Base-by-base conservation (phyloP, 2,888 invertebrate species). In the Merodon equestris region DNA sequence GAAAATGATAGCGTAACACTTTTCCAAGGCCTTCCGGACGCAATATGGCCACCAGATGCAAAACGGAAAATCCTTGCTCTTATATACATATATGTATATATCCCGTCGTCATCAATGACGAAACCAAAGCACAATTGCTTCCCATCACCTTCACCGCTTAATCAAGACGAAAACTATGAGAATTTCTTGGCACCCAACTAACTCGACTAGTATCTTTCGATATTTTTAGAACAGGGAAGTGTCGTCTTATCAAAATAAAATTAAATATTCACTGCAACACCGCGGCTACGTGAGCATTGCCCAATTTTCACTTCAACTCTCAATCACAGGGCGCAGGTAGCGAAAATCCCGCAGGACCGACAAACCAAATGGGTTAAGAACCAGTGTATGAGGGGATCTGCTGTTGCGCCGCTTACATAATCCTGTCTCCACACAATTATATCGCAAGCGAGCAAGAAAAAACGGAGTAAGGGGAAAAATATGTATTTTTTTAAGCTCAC, bases 401-500 rank as follows among this genome's bases (percentile, higher is more conserved):
- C 64, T 76, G 75, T 71, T 71, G 75, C 64, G 64, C 44, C 63
- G 58, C 71, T 76, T 76, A 76, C 76, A 76, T 76, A 76, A 76
- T 64, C 63, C 19, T 47, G 10, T 27, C 58, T 14, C n/a, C n/a
- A 36, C 27, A 27, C 27, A 27, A 27, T 7, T 2, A 4, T 27
- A 27, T 40, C n/a, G 40, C 3, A 40, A 40, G 10, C 40, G 2
- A 40, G 3, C 9, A 9, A 5, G 27, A 12, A 56, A 57, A 48
- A 38, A 18, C 18, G n/a, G 38, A 14, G 3, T 1, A 14, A 42
- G n/a, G 9, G 51, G 12, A 42, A 57, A 47, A 18, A 19, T 38
- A 40, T 9, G 18, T 48, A 27, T 38, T n/a, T 1, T 9, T 10
- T 1, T 1, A 10, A n/a, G 47, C 82, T 84, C 85, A 89, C 89